phyloP scores from a whole-genome alignment of 1,140 invertebrate genomes.

The Berghia stephanieae region DNA sequence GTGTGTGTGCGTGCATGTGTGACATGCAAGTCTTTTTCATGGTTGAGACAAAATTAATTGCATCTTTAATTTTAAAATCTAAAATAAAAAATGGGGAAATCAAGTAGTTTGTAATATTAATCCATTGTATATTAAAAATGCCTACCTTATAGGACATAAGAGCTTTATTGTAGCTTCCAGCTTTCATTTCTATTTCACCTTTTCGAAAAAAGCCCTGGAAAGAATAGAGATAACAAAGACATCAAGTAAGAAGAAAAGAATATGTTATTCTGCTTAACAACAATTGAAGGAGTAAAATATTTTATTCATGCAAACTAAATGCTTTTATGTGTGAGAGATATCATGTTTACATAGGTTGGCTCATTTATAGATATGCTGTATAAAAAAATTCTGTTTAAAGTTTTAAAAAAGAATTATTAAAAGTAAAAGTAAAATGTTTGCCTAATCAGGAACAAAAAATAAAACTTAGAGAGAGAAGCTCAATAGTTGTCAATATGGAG shows the following conservation, averaged over 20 bases:
- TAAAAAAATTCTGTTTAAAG: not conserved
- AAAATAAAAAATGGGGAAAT: not conserved
- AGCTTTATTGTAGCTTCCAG: slow-evolving; percentile 76
- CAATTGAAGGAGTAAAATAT: too few species aligned
- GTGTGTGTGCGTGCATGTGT: too few species aligned
- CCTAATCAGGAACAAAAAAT: too few species aligned
- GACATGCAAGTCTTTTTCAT: not conserved
- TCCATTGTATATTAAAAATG: not conserved
- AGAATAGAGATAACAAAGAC: slow-evolving; percentile 35
- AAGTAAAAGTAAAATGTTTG: too few species aligned
- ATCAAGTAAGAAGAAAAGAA: too few species aligned
- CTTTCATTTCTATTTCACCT: slow-evolving; percentile 80
- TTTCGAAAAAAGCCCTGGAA: slow-evolving; percentile 82
- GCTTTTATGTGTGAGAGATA: too few species aligned
- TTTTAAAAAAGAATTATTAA: too few species aligned
- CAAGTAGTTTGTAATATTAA: not conserved
- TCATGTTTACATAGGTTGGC: too few species aligned
- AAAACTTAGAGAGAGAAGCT: too few species aligned
- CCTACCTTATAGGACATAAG: slow-evolving; percentile 74
- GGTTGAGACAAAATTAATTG: not conserved
- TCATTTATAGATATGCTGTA: not conserved
- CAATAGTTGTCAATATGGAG: too few species aligned
- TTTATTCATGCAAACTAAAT: too few species aligned
- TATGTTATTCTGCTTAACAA: too few species aligned
- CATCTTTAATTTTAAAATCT: not conserved